Base-by-base conservation (phyloP, 2,797 vertebrate species). In the Loris lydekkerianus region DNA sequence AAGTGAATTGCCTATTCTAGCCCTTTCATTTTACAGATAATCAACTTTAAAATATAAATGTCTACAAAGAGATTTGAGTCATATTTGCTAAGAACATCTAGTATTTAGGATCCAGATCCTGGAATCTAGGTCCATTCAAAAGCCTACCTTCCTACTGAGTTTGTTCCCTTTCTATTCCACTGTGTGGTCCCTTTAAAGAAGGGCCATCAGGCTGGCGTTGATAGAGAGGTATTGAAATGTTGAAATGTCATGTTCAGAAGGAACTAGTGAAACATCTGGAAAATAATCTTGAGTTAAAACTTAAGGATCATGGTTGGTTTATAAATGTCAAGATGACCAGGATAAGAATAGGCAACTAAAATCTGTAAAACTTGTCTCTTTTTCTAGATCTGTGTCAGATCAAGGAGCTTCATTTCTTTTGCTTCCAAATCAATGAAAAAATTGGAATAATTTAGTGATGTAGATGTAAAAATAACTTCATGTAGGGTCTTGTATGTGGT, bases 391-490 rank as follows among this genome's bases (percentile, higher is more conserved):
- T 46, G 5, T 56, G 31, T 81, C 29, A 6, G 37, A 46, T 85
- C 23, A 69, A 10, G 70, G 43, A 90, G 23, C 21, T 23, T 72
- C 15, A 21, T 78, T 86, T 80, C 40, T 84, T 72, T 86, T 88
- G 14, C 20, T 89, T 89, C 37, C 3, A 1, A 63, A 75, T 58
- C 46, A 60, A 61, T 40, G 43, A 76, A 61, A 83, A 80, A 86
- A 21, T 56, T 10, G 65, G 34, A 87, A 77, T 67, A 53, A 27
- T 83, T 25, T 85, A 43, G 14, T 76, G 18, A 81, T 73, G 7
- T 11, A 2, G 72, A 60, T 84, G 72, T 80, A 77, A 84, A 92
- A 95, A 76, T 93, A 86, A 91, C 46, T 89, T 96, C 84, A 31
- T 91, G 10, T 53, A 37, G 29, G 29, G 40, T 13, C 53, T 86